Evolutionary conservation across 2,113 vertebrate genomes (phyloP), one percentile per base, ranked within the genome.

Genomic region (Haemorhous mexicanus): DNA sequence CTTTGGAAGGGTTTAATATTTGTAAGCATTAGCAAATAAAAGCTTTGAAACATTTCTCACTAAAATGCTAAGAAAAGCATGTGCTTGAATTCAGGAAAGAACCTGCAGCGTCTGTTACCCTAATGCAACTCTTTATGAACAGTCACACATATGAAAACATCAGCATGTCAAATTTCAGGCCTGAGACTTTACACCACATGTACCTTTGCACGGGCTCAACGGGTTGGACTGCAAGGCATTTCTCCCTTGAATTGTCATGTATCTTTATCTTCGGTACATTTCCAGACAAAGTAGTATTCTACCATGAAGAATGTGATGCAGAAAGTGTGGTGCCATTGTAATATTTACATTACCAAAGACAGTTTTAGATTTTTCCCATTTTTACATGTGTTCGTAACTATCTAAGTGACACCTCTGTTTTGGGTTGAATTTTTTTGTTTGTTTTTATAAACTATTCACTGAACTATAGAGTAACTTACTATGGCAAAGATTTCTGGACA

Each of bases 1-100:
- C 94, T 96, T 94, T 95, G 81, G 61, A 90, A 88, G 56, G 20
- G 69, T 94, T 97, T 96, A 89, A 95, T 87, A 95, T 97, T 95
- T 97, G 90, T 93, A 94, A 95, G 76, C 78, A 77, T 11, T 92
- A 39, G 12, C 61, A 95, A 91, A 75, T 41, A 33, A 86, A 96
- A 94, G 35, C 46, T 88, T 91, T 94, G 52, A 82, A 95, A 92
- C 87, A 43, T 24, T 61, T 52, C 50, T 89, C 37, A 75, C 19
- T n/a, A 73, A 94, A 84, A 81, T 46, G 32, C 44, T 56, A 43
- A 39, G 58, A 49, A 49, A 66, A 35, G 10, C 11, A 8, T 75
- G 70, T 64, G 41, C 24, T 84, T 61, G 50, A 41, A 59, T 74
- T 87, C 94, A 84, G 59, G 68, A 77, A 93, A 80, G 35, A 83